Evolutionary conservation across 2,888 invertebrate species (phyloP).

Genomic region (Temnothorax ravouxi): DNA sequence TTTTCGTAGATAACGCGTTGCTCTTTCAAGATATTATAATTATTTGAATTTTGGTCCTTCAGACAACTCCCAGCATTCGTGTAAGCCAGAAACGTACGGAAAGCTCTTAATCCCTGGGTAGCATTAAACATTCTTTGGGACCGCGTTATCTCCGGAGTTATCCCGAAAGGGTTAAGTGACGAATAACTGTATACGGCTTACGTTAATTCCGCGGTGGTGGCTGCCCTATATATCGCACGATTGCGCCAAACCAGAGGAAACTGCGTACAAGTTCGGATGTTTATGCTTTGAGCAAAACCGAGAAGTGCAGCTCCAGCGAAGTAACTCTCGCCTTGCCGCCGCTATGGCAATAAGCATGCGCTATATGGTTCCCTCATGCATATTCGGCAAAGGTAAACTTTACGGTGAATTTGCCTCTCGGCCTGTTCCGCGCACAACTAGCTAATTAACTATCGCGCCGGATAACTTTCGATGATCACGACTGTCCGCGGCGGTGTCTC

Average conservation of each 20-base stretch:
- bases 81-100: conserved; percentile 38
- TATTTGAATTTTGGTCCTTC: conserved; percentile 31
- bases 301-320: conserved; percentile 34
- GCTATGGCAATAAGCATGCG: conserved; percentile 33
- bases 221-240: conserved; percentile 44
- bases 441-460: conserved; percentile 76
- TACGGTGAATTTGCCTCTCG: conserved; percentile 23
- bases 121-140: conserved; percentile 49
- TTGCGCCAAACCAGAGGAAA: conserved; percentile 39
- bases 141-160: conserved; percentile 44
- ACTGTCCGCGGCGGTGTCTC: conserved; percentile 3
- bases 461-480: conserved; percentile 65
- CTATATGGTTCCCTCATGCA: conserved; percentile 52
- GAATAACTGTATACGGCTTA: conserved; percentile 56
- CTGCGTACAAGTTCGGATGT: conserved; percentile 58
- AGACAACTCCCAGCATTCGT: conserved; percentile 15
- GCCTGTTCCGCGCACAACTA: conserved; percentile 43
- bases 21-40: conserved; percentile 25
- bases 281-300: conserved; percentile 60
- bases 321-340: conserved; percentile 19
- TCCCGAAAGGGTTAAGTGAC: conserved; percentile 56
- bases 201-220: conserved; percentile 50
- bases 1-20: neutral
- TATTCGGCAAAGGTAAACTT: conserved; percentile 55
- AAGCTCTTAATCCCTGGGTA: conserved; percentile 43